phyloP scores from a whole-genome alignment of 2,888 invertebrate genomes.

The Tanytarsus gracilentus region DNA sequence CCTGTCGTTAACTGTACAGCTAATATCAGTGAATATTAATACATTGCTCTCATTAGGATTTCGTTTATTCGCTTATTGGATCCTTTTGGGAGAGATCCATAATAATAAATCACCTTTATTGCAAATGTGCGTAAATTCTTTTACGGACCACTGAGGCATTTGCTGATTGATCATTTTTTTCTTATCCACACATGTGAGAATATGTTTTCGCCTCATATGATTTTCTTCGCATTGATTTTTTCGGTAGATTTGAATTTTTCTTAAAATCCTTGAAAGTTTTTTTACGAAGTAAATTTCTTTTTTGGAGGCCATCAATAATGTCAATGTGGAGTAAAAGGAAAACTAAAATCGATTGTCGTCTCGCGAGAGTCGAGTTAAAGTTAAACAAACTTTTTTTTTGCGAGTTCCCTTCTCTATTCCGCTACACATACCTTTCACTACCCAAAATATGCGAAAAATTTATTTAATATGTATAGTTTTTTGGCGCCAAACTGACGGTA shows the following conservation, averaged over 20 bases:
- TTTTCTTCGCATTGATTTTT: background rate
- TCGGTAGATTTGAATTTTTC: no score
- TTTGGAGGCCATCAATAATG: no score
- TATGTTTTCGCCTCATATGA: no score
- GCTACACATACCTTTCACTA: no score
- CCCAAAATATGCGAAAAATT: background rate
- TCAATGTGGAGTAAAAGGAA: no score
- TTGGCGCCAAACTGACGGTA: slow-evolving; percentile 26
- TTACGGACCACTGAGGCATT: slow-evolving; percentile 9
- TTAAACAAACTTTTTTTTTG: no score
- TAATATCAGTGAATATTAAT: no score
- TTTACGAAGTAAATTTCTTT: background rate
- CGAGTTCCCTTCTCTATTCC: no score
- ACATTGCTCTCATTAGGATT: background rate
- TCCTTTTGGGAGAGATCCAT: slow-evolving; percentile 19
- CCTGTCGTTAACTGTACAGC: no score
- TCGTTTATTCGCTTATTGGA: background rate
- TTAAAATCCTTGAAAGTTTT: background rate
- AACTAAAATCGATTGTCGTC: no score
- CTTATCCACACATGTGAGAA: background rate
- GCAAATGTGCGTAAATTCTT: background rate
- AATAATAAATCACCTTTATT: slow-evolving; percentile 22
- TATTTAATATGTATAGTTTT: slow-evolving; percentile 19
- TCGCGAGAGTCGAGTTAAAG: no score
- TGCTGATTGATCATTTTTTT: slow-evolving; percentile 13